These are phyloP conservation scores for Enteromius radiatus DNA, from an alignment of 2,797 vertebrate species.

Conservation along the genomic window DNA sequence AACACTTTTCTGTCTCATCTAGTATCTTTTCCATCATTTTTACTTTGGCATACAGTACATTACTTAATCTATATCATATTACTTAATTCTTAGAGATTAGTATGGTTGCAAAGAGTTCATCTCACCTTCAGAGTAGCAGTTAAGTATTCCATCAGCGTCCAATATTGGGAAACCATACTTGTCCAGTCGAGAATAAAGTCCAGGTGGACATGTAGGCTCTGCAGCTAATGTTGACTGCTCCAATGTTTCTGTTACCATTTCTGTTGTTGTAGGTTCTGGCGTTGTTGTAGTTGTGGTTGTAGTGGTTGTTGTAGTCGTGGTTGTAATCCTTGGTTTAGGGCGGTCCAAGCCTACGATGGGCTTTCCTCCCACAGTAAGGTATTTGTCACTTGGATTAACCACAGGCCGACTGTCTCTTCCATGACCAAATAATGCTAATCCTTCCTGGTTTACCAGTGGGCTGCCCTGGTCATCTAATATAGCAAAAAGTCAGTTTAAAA, in stretches of 20 bases:
- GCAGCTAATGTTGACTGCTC: constrained; percentile 68
- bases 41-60: background rate
- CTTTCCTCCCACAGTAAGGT: constrained; percentile 93
- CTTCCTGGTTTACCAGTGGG: constrained; percentile 90
- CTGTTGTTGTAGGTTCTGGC: constrained; percentile 74
- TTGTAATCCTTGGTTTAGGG: constrained; percentile 76
- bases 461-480: constrained; percentile 88
- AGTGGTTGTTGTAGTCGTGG: constrained; percentile 73
- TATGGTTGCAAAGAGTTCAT: constrained; percentile 1
- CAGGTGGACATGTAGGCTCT: constrained; percentile 88
- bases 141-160: constrained; percentile 81
- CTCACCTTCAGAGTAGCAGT: constrained; percentile 92
- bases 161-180: constrained; percentile 82
- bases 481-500: constrained; percentile 7
- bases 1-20: constrained; percentile 8
- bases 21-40: background rate
- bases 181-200: constrained; percentile 83
- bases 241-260: constrained; percentile 21
- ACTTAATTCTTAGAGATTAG: background rate
- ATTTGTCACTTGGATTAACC: constrained; percentile 90
- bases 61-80: background rate
- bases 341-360: constrained; percentile 89
- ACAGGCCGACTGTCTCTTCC: constrained; percentile 90
- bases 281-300: constrained; percentile 77
- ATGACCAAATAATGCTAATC: constrained; percentile 92